Conservation (phyloP, 2,113 vertebrate species). For the Ardeotis arabs region DNA sequence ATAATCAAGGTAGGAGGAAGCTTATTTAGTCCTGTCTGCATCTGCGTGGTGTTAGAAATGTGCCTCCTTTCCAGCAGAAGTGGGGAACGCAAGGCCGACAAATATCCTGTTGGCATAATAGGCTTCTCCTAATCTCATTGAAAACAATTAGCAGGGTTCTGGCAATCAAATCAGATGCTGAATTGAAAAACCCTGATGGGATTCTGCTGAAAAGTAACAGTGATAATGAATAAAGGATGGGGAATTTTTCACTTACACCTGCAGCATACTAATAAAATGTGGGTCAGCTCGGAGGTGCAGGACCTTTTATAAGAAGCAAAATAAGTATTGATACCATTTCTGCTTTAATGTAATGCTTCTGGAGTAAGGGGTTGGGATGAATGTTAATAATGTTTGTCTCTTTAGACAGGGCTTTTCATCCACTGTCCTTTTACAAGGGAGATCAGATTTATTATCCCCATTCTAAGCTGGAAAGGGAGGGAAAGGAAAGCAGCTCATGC, state of each 20-base stretch:
- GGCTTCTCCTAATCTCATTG: slow-evolving; percentile 20
- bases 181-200: slow-evolving; percentile 9
- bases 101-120: not conserved
- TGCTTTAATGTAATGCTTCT: slow-evolving; percentile 18
- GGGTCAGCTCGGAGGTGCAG: not conserved
- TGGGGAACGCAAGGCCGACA: not conserved
- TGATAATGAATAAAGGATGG: slow-evolving; percentile 19
- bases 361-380: not conserved
- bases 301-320: not conserved
- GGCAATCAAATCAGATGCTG: slow-evolving; percentile 13
- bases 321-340: not conserved
- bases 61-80: not conserved
- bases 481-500: rapidly evolving
- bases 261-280: slow-evolving; percentile 15
- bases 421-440: not conserved
- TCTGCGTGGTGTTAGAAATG: not conserved
- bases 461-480: not conserved
- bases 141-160: slow-evolving; percentile 40
- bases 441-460: not conserved
- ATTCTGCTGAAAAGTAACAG: slow-evolving; percentile 1
- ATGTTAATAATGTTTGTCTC: slow-evolving; percentile 2
- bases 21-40: not conserved
- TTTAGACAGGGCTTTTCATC: not conserved
- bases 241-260: not conserved
- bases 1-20: not conserved